Base-by-base conservation (phyloP, 37 sponge, comb jelly and placozoan species). In the Geodia barretti region DNA sequence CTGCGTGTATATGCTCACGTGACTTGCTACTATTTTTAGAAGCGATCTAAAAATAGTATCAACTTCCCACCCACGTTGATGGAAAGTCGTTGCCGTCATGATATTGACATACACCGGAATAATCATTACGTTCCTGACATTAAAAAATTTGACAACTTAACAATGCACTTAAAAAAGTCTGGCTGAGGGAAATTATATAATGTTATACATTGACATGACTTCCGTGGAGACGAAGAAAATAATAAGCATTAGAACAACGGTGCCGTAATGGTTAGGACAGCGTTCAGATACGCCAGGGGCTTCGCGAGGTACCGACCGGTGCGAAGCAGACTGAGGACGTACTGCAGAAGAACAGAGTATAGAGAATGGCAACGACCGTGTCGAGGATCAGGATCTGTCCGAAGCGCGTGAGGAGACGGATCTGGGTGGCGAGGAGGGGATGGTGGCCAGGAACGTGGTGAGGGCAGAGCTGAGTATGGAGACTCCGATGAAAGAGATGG, bases 381-480 rank as follows among this genome's bases (percentile, higher is more conserved):
- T 88, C 81, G 47, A 95, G 80, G 34, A 92, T 68, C 3, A 95
- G 80, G 64, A 95, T 95, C 61, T 86, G 62, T 34, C 95, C 95
- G 67, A 95, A 95, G 1, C 86, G 34, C 4, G 83, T 83, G 72
- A 95, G 86, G 74, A 88, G 75, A 61, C 89, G 90, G 21, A 93
- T 83, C 60, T 74, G 47, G 26, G 92, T 77, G 39, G 72, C 70
- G 34, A 87, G 90, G 21, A 95, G 87, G 95, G 93, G 24, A 88
- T 37, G 17, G 87, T 84, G 64, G 95, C 95, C 2, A 90, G 66
- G 26, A 95, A 68, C 67, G 95, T 95, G 2, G 95, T 95, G 25
- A 88, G 35, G 58, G 95, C 92, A 23, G 92, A 92, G 54, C 95
- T 91, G 84, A 95, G 35, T 69, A 95, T 91, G 58, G 95, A 92